These are phyloP conservation scores for Cotesia chilonis DNA, from an alignment of 1,140 invertebrate genomes.

Conservation along the genomic window DNA sequence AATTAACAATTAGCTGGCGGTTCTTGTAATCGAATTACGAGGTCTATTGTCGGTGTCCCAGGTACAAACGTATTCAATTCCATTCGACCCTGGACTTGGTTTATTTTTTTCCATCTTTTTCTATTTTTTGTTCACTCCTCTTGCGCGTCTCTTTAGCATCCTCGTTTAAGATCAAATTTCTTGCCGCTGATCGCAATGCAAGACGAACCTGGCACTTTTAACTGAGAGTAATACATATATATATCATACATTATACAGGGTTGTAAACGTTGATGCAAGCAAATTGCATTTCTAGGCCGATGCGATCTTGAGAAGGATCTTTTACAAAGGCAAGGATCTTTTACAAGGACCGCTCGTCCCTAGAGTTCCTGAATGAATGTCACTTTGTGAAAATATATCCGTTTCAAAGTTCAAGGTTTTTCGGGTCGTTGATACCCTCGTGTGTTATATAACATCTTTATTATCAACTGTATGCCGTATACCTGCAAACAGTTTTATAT, in stretches of 20 bases:
- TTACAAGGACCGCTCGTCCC: constrained; percentile 17
- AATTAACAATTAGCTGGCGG: constrained; percentile 68
- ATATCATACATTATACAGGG: background rate
- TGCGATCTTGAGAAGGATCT: constrained; percentile 49
- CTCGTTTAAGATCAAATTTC: constrained; percentile 59
- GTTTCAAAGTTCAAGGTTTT: constrained; percentile 60
- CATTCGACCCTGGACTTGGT: constrained; percentile 40
- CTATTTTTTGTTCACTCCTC: constrained; percentile 26
- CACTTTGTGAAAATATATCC: constrained; percentile 66
- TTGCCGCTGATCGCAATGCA: constrained; percentile 41
- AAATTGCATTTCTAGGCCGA: background rate
- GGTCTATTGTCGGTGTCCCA: constrained; percentile 61
- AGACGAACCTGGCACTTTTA: constrained; percentile 28
- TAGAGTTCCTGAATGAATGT: constrained; percentile 57
- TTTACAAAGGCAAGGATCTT: constrained; percentile 59
- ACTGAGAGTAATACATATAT: background rate
- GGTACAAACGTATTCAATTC: constrained; percentile 66
- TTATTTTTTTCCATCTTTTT: constrained; percentile 35
- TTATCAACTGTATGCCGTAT: background rate
- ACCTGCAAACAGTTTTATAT: background rate
- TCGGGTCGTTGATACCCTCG: constrained; percentile 4
- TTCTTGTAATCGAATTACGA: constrained; percentile 67
- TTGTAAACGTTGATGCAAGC: background rate
- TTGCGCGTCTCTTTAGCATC: constrained; percentile 28
- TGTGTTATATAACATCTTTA: background rate